Evolutionary conservation across 1,140 invertebrate genomes (phyloP), one percentile per base, ranked within the genome.

Genomic region (Ceratitis capitata): DNA sequence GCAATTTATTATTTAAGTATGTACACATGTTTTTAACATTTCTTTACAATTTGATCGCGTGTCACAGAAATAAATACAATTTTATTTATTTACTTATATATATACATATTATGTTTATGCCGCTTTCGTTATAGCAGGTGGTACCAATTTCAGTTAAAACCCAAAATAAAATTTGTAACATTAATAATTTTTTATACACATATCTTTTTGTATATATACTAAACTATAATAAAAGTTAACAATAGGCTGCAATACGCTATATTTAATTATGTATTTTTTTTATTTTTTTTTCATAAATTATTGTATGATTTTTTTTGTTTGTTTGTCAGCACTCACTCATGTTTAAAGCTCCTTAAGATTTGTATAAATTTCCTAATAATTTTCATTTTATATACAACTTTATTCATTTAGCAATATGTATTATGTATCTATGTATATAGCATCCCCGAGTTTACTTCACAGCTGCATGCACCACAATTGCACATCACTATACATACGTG

Each of bases 271-370:
- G 19, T 64, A 64, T 64, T 23, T 14, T 58, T 58, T 23, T 58
- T 58, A 2, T 64, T 32, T 3, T 64, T 64, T 64, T 64, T 64
- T n/a, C n/a, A 56, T 64, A 23, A 10, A 19, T 56, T 56, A n/a
- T n/a, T n/a, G n/a, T n/a, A n/a, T n/a, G n/a, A 12, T 56, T 53
- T 58, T 58, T 58, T 58, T 58, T 58, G n/a, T 58, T 53, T 69
- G 35, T 69, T 14, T 19, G 7, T 69, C 16, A 69, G n/a, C 61
- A 69, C 61, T 69, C 61, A 35, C 61, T 69, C 32, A 69, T 35
- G 26, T 3, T 69, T 35, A 32, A 69, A 69, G 61, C 61, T 69
- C 32, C 3, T 32, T 69, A 69, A 69, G 39, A 26, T 58, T 10
- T 58, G 23, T 29, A 58, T 35, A 64, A 64, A 64, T 16, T 35